These are phyloP conservation scores for Corbicula japonica DNA, from an alignment of 2,888 invertebrate species.

Conservation along the genomic window DNA sequence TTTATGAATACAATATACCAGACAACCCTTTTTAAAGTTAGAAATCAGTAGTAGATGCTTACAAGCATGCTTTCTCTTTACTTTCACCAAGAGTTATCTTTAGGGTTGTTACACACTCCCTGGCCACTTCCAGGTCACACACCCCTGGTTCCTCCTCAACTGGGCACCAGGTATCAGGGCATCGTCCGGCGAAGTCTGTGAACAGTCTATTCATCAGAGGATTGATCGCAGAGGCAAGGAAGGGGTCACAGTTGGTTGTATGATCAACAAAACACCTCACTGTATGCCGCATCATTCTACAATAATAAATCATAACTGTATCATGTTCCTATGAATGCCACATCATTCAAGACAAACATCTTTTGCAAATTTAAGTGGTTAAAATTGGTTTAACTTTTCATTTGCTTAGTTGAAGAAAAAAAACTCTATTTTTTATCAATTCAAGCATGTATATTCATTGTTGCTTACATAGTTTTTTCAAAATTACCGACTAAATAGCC, in stretches of 20 bases:
- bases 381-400: too few species aligned
- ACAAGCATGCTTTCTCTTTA: conserved; percentile 25
- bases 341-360: too few species aligned
- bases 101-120: conserved; percentile 15
- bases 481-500: too few species aligned
- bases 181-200: conserved; percentile 37
- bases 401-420: too few species aligned
- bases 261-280: conserved; percentile 35
- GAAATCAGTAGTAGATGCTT: neutral
- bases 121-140: conserved; percentile 36
- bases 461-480: too few species aligned
- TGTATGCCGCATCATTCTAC: conserved; percentile 29
- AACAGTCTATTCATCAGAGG: conserved; percentile 16
- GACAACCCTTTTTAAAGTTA: neutral
- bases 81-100: neutral
- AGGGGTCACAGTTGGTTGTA: conserved; percentile 35
- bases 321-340: too few species aligned
- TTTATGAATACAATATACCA: too few species aligned
- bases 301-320: too few species aligned
- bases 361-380: too few species aligned
- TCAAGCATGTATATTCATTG: too few species aligned
- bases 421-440: too few species aligned
- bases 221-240: conserved; percentile 12
- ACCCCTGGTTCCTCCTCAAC: conserved; percentile 13
- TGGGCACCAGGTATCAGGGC: conserved; percentile 44